Conservation (phyloP, 2,797 vertebrate genomes). For the Brotula barbata region DNA sequence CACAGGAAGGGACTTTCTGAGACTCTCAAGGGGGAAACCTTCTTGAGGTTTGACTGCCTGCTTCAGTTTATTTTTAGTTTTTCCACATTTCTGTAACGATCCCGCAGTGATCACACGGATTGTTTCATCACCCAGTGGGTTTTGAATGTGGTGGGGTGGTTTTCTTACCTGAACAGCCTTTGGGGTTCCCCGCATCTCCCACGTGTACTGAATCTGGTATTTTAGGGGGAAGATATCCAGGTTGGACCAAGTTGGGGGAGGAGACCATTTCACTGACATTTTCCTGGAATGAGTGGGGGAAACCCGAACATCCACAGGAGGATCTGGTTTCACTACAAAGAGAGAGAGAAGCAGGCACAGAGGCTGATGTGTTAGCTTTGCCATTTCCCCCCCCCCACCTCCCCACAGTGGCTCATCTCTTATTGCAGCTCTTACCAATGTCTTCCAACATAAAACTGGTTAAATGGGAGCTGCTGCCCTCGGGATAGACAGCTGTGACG, state of each 20-base stretch:
- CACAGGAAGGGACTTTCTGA: conserved; percentile 10
- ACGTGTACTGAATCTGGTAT: conserved; percentile 74
- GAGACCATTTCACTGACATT: conserved; percentile 71
- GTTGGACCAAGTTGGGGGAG: conserved; percentile 74
- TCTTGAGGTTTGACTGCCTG: background rate
- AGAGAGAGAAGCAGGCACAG: background rate
- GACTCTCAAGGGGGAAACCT: background rate
- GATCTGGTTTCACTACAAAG: conserved; percentile 79
- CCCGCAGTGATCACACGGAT: no score
- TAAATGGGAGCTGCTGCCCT: conserved; percentile 62
- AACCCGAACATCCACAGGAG: conserved; percentile 69
- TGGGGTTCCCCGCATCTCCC: conserved; percentile 41
- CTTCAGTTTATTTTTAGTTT: conserved; percentile 6
- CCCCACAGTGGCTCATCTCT: background rate
- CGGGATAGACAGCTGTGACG: conserved; percentile 71
- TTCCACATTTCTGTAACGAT: conserved; percentile 1
- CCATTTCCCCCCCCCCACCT: rapidly evolving
- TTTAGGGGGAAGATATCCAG: conserved; percentile 73
- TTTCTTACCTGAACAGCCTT: conserved; percentile 59
- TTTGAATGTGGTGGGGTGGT: background rate
- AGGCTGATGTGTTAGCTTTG: no score
- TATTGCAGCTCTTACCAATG: conserved; percentile 64
- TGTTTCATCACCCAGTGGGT: background rate
- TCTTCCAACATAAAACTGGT: conserved; percentile 75
- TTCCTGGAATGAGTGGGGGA: conserved; percentile 37